Conservation (phyloP, 1,140 invertebrate genomes). For the Leptopilina boulardi region DNA sequence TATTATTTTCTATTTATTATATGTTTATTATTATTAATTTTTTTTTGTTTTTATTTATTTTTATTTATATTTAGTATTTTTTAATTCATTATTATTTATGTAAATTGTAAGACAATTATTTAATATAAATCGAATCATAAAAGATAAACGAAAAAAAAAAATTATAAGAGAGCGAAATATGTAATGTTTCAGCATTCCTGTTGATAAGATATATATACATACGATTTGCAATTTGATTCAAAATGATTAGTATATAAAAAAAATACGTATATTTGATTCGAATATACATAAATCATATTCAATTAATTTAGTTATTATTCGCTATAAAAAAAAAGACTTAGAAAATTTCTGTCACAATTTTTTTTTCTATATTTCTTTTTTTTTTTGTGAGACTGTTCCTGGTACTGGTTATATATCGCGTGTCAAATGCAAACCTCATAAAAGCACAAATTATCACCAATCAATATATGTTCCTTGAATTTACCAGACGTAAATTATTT, state of each 20-base stretch:
- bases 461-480: constrained; percentile 3
- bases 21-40: too few species aligned
- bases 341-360: neutral
- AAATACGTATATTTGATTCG: neutral
- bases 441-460: constrained; percentile 4
- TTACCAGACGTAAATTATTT: neutral
- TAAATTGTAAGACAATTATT: too few species aligned
- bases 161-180: neutral
- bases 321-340: neutral
- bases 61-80: too few species aligned
- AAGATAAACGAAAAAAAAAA: neutral
- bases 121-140: too few species aligned
- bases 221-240: neutral
- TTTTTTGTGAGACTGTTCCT: neutral
- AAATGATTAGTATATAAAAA: neutral
- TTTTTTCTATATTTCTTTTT: neutral
- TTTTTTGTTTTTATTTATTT: too few species aligned
- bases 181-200: neutral
- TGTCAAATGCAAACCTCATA: constrained; percentile 1
- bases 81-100: too few species aligned
- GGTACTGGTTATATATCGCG: constrained; percentile 3
- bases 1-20: too few species aligned
- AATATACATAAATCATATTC: neutral
- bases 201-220: constrained; percentile 28
- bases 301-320: too few species aligned